Conservation (phyloP, 2,797 vertebrate species). For the Typhlichthys subterraneus region DNA sequence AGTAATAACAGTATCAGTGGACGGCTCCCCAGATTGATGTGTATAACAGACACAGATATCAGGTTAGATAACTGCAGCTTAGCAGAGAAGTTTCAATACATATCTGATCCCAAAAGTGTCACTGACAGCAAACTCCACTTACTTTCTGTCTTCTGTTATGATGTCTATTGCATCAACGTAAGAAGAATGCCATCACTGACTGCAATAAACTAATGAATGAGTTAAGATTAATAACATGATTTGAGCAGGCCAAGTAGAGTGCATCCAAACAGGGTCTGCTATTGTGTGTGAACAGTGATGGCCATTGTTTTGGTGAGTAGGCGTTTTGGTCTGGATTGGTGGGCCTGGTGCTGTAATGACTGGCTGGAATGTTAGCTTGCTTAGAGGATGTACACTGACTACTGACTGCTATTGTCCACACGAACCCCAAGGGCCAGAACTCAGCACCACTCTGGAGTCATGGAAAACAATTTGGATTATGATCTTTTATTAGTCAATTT, state of each 20-base stretch:
- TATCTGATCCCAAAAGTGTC: conserved; percentile 12
- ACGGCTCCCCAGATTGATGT: no score
- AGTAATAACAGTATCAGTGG: no score
- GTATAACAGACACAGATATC: no score
- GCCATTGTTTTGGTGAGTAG: conserved; percentile 75
- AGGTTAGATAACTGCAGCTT: neutral
- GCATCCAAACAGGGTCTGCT: conserved; percentile 59
- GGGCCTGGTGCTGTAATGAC: conserved; percentile 77
- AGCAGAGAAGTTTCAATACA: neutral
- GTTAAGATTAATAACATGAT: conserved; percentile 78
- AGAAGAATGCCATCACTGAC: conserved; percentile 59
- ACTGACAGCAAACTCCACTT: conserved; percentile 20
- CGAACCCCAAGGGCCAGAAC: conserved; percentile 50
- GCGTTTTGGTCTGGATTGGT: conserved; percentile 79
- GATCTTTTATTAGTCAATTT: conserved; percentile 72
- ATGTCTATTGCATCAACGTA: conserved; percentile 60
- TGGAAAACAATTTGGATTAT: conserved; percentile 67
- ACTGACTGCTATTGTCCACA: conserved; percentile 77
- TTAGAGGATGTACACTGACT: conserved; percentile 70
- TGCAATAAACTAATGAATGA: conserved; percentile 74
- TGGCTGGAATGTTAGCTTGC: conserved; percentile 75
- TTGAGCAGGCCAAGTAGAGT: conserved; percentile 62
- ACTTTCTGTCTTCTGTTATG: conserved; percentile 37
- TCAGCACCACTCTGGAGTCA: conserved; percentile 55
- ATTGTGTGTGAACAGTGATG: conserved; percentile 75